Evolutionary conservation across 2,888 invertebrate genomes (phyloP), one percentile per base, ranked within the genome.

Genomic region (Cistogaster globosa): DNA sequence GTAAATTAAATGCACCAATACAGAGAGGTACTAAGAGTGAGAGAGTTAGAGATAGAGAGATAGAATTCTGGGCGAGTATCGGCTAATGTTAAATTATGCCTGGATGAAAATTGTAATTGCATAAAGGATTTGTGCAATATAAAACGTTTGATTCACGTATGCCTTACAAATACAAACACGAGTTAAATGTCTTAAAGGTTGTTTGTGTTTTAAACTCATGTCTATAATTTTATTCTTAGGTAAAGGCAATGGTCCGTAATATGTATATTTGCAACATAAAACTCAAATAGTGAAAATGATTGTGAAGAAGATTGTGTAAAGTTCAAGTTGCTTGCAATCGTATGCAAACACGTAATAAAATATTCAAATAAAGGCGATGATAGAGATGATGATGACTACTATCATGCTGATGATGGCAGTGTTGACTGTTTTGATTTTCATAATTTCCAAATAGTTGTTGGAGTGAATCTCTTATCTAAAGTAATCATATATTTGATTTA

Each of bases 261-360:
- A n/a, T n/a, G n/a, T n/a, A n/a, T n/a, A 60, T 67, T 67, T 68
- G 60, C 14, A 20, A 55, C 45, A 60, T 36, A 45, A 55, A 80
- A 53, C 53, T 60, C 53, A 80, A 80, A 80, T 74, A 60, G 67
- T 74, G 20, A 62, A 62, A 16, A 62, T 74, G 36, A 63, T 55
- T 71, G 42, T 20, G 32, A 32, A 20, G 26, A 16, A 48, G 22
- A 22, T 16, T 77, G 51, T 65, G 65, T 63, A 45, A 36, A 69
- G 18, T 60, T 38, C 20, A 74, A 74, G 60, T 58, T 38, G 42
- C 38, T 68, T 72, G 53, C 51, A 60, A 22, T 72, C 51, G 68
- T 76, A 57, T 65, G 55, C 51, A 81, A 60, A 84, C 51, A 72
- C 55, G 57, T 63, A 77, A 62, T 76, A 72, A 72, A 67, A 68